A percentile compares a stretch with the other conserved stretches of the same genome.
These are phyloP conservation scores for Anticlea derivata DNA, from an alignment of 2,888 invertebrate species.

Conservation along the genomic window DNA sequence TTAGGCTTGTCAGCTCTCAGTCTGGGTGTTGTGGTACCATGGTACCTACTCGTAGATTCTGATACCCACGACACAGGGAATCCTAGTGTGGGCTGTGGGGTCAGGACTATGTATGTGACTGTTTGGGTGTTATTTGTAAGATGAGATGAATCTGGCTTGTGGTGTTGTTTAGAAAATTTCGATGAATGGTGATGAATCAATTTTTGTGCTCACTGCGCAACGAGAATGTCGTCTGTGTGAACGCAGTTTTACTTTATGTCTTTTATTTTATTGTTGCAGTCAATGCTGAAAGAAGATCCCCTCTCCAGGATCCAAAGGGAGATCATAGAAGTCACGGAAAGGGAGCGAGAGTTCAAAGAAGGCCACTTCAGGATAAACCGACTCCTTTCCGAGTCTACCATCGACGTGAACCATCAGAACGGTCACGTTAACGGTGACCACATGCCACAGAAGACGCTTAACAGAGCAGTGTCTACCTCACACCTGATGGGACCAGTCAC, in stretches of 20 bases:
- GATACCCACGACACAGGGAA: too few relatives aligned
- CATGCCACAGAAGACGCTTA: slow-evolving; percentile 58
- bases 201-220: slow-evolving; percentile 26
- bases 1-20: too few relatives aligned
- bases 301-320: slow-evolving; percentile 93
- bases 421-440: slow-evolving; percentile 70
- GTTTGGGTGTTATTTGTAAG: too few relatives aligned
- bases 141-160: slow-evolving; percentile 3
- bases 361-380: slow-evolving; percentile 79
- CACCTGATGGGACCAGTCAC: slow-evolving; percentile 69
- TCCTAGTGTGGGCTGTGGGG: too few relatives aligned
- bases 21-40: too few relatives aligned
- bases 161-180: slow-evolving; percentile 10
- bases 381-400: slow-evolving; percentile 74
- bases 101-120: too few relatives aligned
- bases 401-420: slow-evolving; percentile 76
- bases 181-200: slow-evolving; percentile 37
- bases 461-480: slow-evolving; percentile 75
- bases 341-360: slow-evolving; percentile 91
- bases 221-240: slow-evolving; percentile 21
- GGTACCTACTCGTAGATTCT: too few relatives aligned
- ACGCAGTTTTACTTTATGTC: slow-evolving; percentile 16
- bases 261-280: slow-evolving; percentile 62
- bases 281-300: slow-evolving; percentile 87
- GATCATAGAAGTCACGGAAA: slow-evolving; percentile 92